Conservation (phyloP, 2,797 vertebrate genomes). For the Chaetophractus vellerosus region DNA sequence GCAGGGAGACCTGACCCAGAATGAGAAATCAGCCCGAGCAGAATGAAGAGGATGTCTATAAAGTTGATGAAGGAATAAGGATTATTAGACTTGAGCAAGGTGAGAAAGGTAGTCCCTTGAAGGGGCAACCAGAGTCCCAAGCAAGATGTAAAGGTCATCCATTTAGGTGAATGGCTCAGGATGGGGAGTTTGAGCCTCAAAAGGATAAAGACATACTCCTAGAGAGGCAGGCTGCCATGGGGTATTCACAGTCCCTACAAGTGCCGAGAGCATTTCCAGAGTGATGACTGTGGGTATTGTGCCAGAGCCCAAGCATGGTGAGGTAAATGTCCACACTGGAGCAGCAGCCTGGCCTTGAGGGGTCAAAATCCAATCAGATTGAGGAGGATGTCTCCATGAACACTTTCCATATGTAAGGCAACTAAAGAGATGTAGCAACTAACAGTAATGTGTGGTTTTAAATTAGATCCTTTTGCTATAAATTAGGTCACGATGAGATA, state of each 20-base stretch:
- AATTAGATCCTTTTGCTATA: neutral
- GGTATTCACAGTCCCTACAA: neutral
- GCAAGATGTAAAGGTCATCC: neutral
- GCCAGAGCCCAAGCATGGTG: neutral
- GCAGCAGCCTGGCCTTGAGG: neutral
- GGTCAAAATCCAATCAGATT: neutral
- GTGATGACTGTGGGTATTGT: neutral
- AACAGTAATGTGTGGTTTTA: neutral
- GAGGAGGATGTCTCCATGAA: neutral
- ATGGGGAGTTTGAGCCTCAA: no score
- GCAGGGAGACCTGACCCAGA: neutral
- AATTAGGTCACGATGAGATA: neutral
- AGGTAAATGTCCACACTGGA: neutral
- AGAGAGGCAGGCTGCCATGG: neutral
- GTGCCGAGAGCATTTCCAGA: neutral
- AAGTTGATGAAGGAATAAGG: neutral
- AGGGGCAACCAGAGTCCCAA: neutral
- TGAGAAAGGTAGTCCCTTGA: neutral
- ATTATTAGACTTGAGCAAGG: neutral
- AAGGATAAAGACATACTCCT: neutral
- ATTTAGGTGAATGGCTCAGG: neutral
- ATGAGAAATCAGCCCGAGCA: neutral
- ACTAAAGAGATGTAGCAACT: neutral
- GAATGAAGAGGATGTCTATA: neutral
- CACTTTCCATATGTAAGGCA: neutral